Evolutionary conservation across 2,113 vertebrate genomes (phyloP), one percentile per base, ranked within the genome.

Genomic region (Platichthys flesus): DNA sequence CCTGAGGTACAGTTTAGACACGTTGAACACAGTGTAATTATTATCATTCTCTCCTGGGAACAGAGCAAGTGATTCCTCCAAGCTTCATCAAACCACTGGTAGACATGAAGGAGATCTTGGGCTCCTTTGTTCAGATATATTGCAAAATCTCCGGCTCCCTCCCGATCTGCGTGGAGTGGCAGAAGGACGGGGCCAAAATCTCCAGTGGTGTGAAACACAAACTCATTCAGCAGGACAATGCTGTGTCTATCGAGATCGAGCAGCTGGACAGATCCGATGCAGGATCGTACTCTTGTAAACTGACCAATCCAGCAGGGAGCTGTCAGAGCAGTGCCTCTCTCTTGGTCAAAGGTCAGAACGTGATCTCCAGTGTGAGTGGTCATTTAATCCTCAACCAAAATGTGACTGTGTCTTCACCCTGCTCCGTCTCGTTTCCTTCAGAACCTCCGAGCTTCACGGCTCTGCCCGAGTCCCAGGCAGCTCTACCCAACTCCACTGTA

Each of bases 121-220:
- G 96, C 67, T 96, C 96, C 72, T 97, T 96, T 90, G 90, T 98
- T 69, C 95, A 95, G 79, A 96, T 99, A 89, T 96, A 95, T 66
- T 98, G 97, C 85, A 98, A 96, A 91, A 95, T 97, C 85, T 97
- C 96, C 70, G 98, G 97, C 26, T 99, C 98, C 40, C 95, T 96
- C n/a, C 98, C 97, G 5, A 95, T 99, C 81, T 93, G 84, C 87
- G 96, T 97, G 84, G 96, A 97, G 69, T 99, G 98, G 98, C 95
- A 95, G 85, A 98, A 98, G 88, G 97, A 99, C 67, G 96, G 96
- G 23, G 93, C 92, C 85, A 96, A 95, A 91, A 93, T 99, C 87
- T 90, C 94, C 28, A 96, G 96, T 73, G 96, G 95, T 78, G 94
- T 96, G 78, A 98, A 98, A 90, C 95, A 96, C 73, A 97, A 96